A percentile compares a stretch with the other conserved stretches of the same genome.
Evolutionary conservation across 2,797 vertebrate genomes (phyloP).

Genomic region (Varecia variegata): DNA sequence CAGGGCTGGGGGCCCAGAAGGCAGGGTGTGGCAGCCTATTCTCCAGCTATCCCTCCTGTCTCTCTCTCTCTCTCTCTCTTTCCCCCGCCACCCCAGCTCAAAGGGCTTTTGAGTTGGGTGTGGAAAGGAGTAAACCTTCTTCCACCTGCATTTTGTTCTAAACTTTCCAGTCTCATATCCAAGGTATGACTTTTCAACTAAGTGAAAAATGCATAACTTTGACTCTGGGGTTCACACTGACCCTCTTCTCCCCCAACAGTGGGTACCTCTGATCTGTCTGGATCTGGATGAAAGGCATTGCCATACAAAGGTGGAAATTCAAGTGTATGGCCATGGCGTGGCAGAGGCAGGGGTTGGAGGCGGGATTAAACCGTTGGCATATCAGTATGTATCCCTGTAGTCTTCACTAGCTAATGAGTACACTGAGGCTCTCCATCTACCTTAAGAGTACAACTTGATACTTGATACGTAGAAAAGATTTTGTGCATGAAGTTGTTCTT

Average conservation of each 20-base stretch:
- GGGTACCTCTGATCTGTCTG: not conserved
- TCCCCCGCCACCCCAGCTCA: not conserved
- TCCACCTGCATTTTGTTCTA: not conserved
- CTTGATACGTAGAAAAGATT: not conserved
- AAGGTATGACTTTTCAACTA: not conserved
- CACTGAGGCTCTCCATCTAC: accelerated
- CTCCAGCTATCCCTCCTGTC: too few species aligned
- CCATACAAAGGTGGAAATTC: not conserved
- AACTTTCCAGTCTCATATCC: not conserved
- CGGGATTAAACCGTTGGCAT: too few species aligned
- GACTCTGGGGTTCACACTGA: not conserved
- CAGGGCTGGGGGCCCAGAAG: not conserved
- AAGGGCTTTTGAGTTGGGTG: not conserved
- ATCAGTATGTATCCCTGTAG: accelerated
- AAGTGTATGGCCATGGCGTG: accelerated
- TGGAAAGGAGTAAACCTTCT: not conserved
- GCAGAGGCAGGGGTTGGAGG: too few species aligned
- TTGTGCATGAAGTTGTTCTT: not conserved
- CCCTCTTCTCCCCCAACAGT: not conserved
- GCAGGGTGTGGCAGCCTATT: too few species aligned
- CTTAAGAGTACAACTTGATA: not conserved
- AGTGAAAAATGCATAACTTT: not conserved
- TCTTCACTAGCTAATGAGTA: too few species aligned
- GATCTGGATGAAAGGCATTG: not conserved
- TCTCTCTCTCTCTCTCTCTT: not conserved